Percentiles rank a stretch among this genome's conserved stretches.
phyloP scores from a whole-genome alignment of 2,797 vertebrate genomes.

The Rhodeus uyekii region DNA sequence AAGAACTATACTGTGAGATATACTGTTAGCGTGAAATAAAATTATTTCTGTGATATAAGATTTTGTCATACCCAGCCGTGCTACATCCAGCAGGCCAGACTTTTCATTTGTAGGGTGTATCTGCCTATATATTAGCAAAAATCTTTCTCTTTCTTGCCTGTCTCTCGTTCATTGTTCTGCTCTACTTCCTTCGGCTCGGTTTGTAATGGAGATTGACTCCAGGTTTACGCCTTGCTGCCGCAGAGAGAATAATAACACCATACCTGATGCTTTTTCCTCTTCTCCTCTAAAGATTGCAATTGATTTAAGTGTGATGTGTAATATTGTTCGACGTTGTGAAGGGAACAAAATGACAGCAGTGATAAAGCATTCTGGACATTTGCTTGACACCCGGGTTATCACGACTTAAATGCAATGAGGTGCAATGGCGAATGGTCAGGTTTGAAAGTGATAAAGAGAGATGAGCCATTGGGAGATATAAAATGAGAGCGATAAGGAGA shows the following conservation, averaged over 20 bases:
- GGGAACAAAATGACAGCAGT: slow-evolving; percentile 23
- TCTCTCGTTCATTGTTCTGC: slow-evolving; percentile 36
- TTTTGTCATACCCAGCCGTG: not conserved
- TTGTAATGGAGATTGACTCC: slow-evolving; percentile 49
- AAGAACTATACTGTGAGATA: not conserved
- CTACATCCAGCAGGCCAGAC: not conserved
- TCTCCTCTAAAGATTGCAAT: slow-evolving; percentile 30
- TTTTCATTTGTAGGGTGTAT: not conserved
- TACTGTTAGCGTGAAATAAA: not conserved
- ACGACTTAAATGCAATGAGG: slow-evolving; percentile 13
- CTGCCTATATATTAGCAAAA: slow-evolving; percentile 8
- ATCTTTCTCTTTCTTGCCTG: not conserved
- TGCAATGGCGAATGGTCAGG: slow-evolving; percentile 10
- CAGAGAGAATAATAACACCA: slow-evolving; percentile 26
- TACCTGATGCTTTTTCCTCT: slow-evolving; percentile 36
- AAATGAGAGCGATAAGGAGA: slow-evolving; percentile 7
- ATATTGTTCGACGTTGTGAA: slow-evolving; percentile 18
- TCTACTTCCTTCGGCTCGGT: slow-evolving; percentile 39
- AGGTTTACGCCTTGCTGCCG: slow-evolving; percentile 34
- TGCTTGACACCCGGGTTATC: slow-evolving; percentile 27
- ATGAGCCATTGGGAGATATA: slow-evolving; percentile 21
- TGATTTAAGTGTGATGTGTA: slow-evolving; percentile 43
- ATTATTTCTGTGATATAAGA: not conserved
- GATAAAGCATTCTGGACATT: slow-evolving; percentile 44
- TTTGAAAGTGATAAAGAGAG: slow-evolving; percentile 25